Conservation (phyloP, 1,140 invertebrate genomes). For the Meloidogyne floridensis region DNA sequence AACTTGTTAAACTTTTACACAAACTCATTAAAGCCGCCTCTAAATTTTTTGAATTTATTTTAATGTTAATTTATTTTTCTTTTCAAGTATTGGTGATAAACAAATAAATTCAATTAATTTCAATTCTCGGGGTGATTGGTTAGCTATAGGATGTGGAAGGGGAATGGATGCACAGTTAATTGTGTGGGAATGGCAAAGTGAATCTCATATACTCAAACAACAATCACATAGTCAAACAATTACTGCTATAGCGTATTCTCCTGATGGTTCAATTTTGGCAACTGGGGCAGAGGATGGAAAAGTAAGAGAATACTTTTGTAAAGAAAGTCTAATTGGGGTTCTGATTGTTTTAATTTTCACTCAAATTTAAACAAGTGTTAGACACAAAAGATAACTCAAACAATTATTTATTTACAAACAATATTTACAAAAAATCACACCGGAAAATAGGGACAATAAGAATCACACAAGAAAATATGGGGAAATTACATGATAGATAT, state of each 20-base stretch:
- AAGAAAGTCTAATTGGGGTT: too few species aligned
- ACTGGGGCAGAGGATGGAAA: slow-evolving; percentile 54
- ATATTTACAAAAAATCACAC: neutral
- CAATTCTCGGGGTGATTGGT: slow-evolving; percentile 42
- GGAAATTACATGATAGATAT: neutral
- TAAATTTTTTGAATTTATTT: too few species aligned
- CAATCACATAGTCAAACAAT: slow-evolving; percentile 53
- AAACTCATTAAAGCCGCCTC: too few species aligned
- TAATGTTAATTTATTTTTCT: neutral
- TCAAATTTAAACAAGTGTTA: too few species aligned
- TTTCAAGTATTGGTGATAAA: slow-evolving; percentile 30
- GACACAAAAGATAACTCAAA: too few species aligned
- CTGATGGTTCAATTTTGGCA: slow-evolving; percentile 44
- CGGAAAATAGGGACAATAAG: slow-evolving; percentile 3
- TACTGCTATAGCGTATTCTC: slow-evolving; percentile 46
- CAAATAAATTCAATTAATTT: slow-evolving; percentile 39
- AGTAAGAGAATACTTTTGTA: neutral
- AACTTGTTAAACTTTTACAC: too few species aligned
- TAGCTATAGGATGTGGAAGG: slow-evolving; percentile 47
- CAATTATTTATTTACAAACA: neutral
- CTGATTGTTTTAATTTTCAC: too few species aligned
- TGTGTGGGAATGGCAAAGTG: slow-evolving; percentile 56
- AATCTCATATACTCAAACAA: slow-evolving; percentile 53
- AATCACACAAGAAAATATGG: neutral
- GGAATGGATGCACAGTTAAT: slow-evolving; percentile 42